Percentiles rank a stretch among this genome's conserved stretches.
These are phyloP conservation scores for Conus betulinus DNA, from an alignment of 1,140 invertebrate species.

Conservation along the genomic window DNA sequence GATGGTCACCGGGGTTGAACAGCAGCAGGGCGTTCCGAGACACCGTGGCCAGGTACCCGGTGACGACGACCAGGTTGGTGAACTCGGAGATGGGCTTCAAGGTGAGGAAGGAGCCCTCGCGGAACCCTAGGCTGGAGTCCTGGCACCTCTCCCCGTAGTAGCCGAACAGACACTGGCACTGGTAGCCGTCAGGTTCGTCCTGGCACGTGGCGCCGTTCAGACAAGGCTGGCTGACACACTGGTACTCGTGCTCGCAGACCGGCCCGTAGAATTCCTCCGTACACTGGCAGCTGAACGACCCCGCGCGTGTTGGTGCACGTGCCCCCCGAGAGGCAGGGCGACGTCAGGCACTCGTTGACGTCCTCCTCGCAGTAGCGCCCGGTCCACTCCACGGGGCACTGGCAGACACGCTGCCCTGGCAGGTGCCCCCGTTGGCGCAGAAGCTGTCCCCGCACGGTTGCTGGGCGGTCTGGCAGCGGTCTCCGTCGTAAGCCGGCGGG, in stretches of 20 bases:
- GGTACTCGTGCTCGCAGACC: conserved; percentile 79
- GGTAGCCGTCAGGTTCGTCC: conserved; percentile 79
- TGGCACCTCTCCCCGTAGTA: conserved; percentile 93
- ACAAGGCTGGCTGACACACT: conserved; percentile 63
- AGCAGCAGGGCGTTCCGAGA: conserved; percentile 89
- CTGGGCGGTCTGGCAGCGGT: conserved; percentile 85
- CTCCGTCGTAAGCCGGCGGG: conserved; percentile 89
- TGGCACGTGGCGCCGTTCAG: conserved; percentile 84
- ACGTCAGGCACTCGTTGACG: conserved; percentile 91
- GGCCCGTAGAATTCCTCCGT: conserved; percentile 90
- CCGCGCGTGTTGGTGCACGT: conserved; percentile 67
- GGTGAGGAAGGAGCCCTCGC: conserved; percentile 91
- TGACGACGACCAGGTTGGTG: conserved; percentile 93
- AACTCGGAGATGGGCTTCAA: conserved; percentile 89
- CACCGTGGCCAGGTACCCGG: conserved; percentile 87
- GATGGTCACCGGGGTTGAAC: conserved; percentile 89
- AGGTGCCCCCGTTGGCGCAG: conserved; percentile 93
- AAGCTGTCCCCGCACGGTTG: conserved; percentile 89
- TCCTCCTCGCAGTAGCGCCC: conserved; percentile 89
- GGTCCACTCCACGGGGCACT: conserved; percentile 84
- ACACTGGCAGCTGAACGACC: conserved; percentile 88
- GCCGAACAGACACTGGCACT: conserved; percentile 86
- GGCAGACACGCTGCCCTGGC: conserved; percentile 87
- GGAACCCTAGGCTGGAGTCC: conserved; percentile 91
- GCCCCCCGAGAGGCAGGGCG: conserved; percentile 73